Evolutionary conservation across 2,113 vertebrate genomes (phyloP).

Genomic region (Sphyrna mokarran): DNA sequence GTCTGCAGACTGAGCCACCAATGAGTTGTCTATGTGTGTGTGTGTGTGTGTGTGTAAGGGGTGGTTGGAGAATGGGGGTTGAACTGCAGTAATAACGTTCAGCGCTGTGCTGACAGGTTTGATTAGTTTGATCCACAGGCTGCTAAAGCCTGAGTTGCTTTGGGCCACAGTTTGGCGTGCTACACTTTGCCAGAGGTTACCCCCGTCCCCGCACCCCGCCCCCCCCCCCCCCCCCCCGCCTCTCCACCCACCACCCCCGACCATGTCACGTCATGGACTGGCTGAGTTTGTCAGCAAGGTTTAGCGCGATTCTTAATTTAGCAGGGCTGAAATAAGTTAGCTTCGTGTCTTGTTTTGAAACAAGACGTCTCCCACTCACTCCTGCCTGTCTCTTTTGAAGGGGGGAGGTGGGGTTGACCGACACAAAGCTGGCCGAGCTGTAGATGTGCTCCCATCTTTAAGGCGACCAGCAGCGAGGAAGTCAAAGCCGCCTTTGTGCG

Average conservation of each 20-base stretch:
- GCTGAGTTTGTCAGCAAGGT: constrained; percentile 61
- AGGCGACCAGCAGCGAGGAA: constrained; percentile 65
- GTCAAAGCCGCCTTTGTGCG: constrained; percentile 67
- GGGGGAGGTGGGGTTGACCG: constrained; percentile 53
- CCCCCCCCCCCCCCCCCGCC: too few species aligned
- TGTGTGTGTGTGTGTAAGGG: constrained; percentile 39
- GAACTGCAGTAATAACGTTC: constrained; percentile 24
- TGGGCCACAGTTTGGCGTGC: constrained; percentile 47
- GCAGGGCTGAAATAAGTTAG: constrained; percentile 75
- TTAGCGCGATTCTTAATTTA: constrained; percentile 59
- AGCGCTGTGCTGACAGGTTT: constrained; percentile 38
- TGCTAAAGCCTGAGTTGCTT: constrained; percentile 40
- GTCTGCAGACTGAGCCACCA: not conserved
- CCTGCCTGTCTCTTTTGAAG: constrained; percentile 44
- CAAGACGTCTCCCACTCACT: constrained; percentile 61
- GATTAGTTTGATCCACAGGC: constrained; percentile 42
- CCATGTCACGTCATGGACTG: constrained; percentile 51
- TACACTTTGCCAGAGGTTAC: constrained; percentile 52
- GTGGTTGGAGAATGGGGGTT: constrained; percentile 42
- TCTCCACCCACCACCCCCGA: too few species aligned
- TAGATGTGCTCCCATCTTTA: constrained; percentile 45
- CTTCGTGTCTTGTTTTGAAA: constrained; percentile 70
- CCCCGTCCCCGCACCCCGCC: constrained; percentile 35
- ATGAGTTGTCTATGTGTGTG: constrained; percentile 32
- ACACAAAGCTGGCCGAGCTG: constrained; percentile 45